A percentile compares a stretch with the other conserved stretches of the same genome.
These are phyloP conservation scores for Incurvaria masculella DNA, from an alignment of 2,888 invertebrate species.

Conservation along the genomic window DNA sequence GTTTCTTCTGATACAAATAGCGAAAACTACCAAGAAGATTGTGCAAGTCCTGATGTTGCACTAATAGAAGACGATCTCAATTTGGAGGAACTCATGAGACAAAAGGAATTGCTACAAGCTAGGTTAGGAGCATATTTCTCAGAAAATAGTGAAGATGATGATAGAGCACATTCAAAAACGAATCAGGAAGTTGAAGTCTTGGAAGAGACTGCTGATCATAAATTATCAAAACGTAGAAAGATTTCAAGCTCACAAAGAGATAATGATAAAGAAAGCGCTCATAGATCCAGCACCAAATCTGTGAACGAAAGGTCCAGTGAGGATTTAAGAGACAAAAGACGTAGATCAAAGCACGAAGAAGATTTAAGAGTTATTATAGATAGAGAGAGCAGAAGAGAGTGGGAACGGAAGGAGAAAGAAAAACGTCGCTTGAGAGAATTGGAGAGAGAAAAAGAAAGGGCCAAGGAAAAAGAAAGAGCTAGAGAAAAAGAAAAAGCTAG, in stretches of 20 bases:
- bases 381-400: constrained; percentile 35
- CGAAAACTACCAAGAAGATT: constrained; percentile 60
- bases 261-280: background rate
- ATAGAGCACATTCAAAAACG: constrained; percentile 7
- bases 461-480: constrained; percentile 30
- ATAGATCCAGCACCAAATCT: background rate
- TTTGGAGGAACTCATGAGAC: constrained; percentile 85
- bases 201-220: constrained; percentile 60
- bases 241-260: constrained; percentile 9
- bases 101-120: constrained; percentile 80
- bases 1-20: constrained; percentile 68
- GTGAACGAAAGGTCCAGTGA: background rate
- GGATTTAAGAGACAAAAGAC: constrained; percentile 4
- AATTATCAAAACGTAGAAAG: constrained; percentile 15
- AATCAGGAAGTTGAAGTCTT: constrained; percentile 53
- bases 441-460: constrained; percentile 30
- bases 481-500: constrained; percentile 18
- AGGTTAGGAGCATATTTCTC: constrained; percentile 73
- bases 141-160: constrained; percentile 60
- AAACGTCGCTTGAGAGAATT: constrained; percentile 28
- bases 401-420: constrained; percentile 27
- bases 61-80: constrained; percentile 84
- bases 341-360: constrained; percentile 24
- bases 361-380: constrained; percentile 43
- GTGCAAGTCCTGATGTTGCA: constrained; percentile 68